phyloP scores from a whole-genome alignment of 2,113 vertebrate genomes.

The Tyto alba region DNA sequence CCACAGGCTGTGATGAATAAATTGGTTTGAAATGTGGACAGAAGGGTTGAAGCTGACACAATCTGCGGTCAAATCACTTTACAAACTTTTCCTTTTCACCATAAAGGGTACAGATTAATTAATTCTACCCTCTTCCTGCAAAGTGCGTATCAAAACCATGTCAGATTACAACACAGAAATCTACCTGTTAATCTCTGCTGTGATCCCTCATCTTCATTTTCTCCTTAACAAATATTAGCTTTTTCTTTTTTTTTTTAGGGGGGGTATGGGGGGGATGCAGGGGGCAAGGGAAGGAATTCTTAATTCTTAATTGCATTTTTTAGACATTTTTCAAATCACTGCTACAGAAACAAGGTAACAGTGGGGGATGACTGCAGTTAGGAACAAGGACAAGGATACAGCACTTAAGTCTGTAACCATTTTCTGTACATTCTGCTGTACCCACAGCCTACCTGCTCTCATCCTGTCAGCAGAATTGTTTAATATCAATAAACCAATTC shows the following conservation, averaged over 20 bases:
- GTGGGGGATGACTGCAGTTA: not conserved
- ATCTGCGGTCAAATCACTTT: not conserved
- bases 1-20: not conserved
- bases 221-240: not conserved
- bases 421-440: not conserved
- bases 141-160: not conserved
- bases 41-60: not conserved
- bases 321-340: not conserved
- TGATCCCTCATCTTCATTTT: not conserved
- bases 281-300: rapidly evolving
- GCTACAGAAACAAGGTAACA: not conserved
- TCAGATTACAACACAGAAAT: not conserved
- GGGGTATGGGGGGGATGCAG: no score
- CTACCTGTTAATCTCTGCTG: not conserved
- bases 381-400: not conserved
- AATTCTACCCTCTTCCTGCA: not conserved
- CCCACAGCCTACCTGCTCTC: not conserved
- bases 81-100: not conserved
- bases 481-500: not conserved
- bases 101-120: not conserved
- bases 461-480: not conserved
- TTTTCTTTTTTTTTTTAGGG: not conserved
- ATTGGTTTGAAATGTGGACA: not conserved
- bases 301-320: not conserved
- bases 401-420: not conserved